Percentiles rank a stretch among this genome's conserved stretches.
Evolutionary conservation across 2,113 vertebrate genomes (phyloP).

Genomic region (Malurus alboscapulatus): DNA sequence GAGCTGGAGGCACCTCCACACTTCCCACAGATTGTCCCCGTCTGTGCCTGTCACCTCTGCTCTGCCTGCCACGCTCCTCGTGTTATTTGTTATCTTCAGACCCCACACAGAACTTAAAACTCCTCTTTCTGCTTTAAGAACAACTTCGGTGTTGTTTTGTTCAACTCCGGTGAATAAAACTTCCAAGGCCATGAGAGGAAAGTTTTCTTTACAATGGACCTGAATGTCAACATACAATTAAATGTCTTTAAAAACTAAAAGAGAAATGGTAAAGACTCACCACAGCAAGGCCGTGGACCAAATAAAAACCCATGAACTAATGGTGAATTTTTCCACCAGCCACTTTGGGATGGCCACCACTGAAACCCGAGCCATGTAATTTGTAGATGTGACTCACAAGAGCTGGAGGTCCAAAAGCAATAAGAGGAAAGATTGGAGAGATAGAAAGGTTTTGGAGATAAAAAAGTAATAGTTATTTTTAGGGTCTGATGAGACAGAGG

Average conservation of each 20-base stretch:
- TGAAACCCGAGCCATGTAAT: conserved; percentile 48
- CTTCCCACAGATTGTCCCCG: conserved; percentile 22
- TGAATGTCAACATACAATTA: neutral
- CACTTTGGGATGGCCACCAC: conserved; percentile 26
- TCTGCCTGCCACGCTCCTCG: neutral
- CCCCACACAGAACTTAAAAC: neutral
- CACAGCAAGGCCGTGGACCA: neutral
- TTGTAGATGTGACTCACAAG: conserved; percentile 56
- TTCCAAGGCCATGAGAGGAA: neutral
- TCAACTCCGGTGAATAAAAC: neutral
- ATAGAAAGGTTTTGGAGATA: neutral
- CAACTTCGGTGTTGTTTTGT: neutral
- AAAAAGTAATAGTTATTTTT: conserved; percentile 11
- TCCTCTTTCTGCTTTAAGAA: neutral
- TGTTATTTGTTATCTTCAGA: neutral
- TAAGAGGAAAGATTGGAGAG: conserved; percentile 19
- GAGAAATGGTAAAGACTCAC: neutral
- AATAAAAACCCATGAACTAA: conserved; percentile 24
- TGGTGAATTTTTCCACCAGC: conserved; percentile 33
- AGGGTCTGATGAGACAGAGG: conserved; percentile 10
- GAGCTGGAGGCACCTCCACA: neutral
- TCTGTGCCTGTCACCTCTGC: neutral
- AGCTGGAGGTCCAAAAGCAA: conserved; percentile 39
- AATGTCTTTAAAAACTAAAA: neutral
- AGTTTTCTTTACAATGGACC: neutral